A percentile compares a stretch with the other conserved stretches of the same genome.
Conservation (phyloP, 2,797 vertebrate species). For the Chlorospingus flavigularis region DNA sequence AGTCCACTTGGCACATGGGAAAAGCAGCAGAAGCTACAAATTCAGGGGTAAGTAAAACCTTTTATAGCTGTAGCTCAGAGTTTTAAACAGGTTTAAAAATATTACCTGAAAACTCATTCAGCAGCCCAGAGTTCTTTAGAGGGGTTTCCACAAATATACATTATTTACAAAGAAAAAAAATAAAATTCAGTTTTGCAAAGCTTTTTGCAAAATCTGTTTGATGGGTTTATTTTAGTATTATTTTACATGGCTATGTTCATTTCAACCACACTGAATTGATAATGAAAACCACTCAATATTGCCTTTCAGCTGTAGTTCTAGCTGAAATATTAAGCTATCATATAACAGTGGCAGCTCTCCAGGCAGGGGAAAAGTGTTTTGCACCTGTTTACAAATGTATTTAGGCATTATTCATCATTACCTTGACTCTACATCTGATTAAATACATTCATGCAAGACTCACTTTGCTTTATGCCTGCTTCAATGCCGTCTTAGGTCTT, state of each 20-base stretch:
- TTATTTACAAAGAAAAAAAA: not conserved
- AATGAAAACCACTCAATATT: conserved; percentile 37
- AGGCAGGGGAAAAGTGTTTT: not conserved
- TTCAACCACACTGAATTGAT: not conserved
- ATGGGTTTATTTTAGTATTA: not conserved
- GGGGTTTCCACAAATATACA: not conserved
- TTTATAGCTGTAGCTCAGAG: not conserved
- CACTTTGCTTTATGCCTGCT: not conserved
- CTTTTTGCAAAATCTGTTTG: not conserved
- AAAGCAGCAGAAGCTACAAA: not conserved
- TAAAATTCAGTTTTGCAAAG: not conserved
- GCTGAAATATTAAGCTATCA: conserved; percentile 56
- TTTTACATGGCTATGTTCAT: not conserved
- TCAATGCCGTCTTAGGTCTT: not conserved
- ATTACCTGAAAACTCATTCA: not conserved
- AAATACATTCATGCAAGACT: not conserved
- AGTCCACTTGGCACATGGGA: not conserved
- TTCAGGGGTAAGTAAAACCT: not conserved
- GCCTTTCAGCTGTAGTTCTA: conserved; percentile 42
- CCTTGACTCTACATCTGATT: conserved; percentile 18
- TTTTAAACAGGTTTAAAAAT: not conserved
- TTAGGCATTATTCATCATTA: conserved; percentile 43
- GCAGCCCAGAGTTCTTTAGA: not conserved
- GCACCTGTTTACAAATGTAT: conserved; percentile 55
- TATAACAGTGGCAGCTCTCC: conserved; percentile 43